Evolutionary conservation across 2,113 vertebrate genomes (phyloP).

Genomic region (Microtus montanus): DNA sequence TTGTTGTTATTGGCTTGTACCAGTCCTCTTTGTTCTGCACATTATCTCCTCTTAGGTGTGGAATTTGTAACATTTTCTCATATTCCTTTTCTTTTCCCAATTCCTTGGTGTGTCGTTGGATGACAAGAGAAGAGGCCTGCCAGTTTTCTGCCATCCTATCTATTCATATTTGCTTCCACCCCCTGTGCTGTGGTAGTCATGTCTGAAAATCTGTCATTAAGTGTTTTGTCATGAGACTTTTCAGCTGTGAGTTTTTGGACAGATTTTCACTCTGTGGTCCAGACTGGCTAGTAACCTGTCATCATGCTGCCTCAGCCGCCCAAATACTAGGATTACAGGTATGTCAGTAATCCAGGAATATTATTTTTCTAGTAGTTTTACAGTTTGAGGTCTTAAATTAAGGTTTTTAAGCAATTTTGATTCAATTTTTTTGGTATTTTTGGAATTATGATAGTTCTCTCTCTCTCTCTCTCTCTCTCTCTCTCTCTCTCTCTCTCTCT

Average conservation of each 20-base stretch:
- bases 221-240: not conserved
- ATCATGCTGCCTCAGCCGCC: not conserved
- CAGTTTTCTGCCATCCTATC: not conserved
- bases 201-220: not conserved
- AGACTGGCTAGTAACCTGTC: not conserved
- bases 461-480: too few species aligned
- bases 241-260: not conserved
- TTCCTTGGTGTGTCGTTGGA: not conserved
- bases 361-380: not conserved
- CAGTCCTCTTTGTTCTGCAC: not conserved
- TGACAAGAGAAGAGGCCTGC: not conserved
- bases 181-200: not conserved
- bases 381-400: not conserved
- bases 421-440: not conserved
- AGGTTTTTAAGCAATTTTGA: not conserved
- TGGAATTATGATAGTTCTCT: not conserved
- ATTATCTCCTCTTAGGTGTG: not conserved
- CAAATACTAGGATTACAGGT: not conserved
- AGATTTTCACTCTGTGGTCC: not conserved
- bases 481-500: too few species aligned
- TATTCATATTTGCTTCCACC: not conserved
- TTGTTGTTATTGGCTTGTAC: not conserved
- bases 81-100: not conserved
- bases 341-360: not conserved
- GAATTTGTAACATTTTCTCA: slow-evolving; percentile 6